A percentile compares a stretch with the other conserved stretches of the same genome.
These are phyloP conservation scores for Actinia equina DNA, from an alignment of 64 coral and sea anemone genomes.

Conservation along the genomic window DNA sequence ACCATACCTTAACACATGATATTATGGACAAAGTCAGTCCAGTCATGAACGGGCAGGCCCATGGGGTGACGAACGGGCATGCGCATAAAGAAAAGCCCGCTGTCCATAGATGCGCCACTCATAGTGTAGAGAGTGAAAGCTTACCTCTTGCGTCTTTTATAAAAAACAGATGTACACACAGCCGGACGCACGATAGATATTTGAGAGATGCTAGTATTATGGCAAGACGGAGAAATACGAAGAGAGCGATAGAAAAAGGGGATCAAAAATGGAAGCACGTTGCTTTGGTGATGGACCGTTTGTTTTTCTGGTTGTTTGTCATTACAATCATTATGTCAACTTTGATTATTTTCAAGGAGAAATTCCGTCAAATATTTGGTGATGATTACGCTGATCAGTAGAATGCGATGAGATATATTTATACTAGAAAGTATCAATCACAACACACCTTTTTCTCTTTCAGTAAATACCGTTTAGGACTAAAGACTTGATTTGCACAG, in stretches of 20 bases:
- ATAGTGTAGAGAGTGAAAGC: not conserved
- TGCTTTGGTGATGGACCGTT: conserved; percentile 78
- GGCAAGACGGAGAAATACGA: not conserved
- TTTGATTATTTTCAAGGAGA: conserved; percentile 61
- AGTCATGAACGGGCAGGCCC: not conserved
- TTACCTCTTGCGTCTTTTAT: not conserved
- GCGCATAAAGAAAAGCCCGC: not conserved
- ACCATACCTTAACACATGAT: not conserved
- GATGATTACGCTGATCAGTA: not conserved
- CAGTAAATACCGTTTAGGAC: too few relatives aligned
- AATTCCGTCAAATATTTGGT: conserved; percentile 10
- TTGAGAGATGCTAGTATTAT: not conserved
- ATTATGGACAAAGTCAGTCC: not conserved
- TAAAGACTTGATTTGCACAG: too few relatives aligned
- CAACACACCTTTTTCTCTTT: too few relatives aligned
- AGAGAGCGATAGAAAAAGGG: not conserved
- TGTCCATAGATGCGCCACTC: not conserved
- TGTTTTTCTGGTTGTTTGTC: conserved; percentile 75
- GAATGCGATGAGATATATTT: not conserved
- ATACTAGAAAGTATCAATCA: not conserved
- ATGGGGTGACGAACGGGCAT: conserved; percentile 6
- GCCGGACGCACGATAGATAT: not conserved
- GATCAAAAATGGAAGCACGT: conserved; percentile 56
- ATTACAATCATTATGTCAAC: conserved; percentile 59
- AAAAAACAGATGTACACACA: not conserved